Evolutionary conservation across 2,113 vertebrate genomes (phyloP).

Genomic region (Gobio gobio): DNA sequence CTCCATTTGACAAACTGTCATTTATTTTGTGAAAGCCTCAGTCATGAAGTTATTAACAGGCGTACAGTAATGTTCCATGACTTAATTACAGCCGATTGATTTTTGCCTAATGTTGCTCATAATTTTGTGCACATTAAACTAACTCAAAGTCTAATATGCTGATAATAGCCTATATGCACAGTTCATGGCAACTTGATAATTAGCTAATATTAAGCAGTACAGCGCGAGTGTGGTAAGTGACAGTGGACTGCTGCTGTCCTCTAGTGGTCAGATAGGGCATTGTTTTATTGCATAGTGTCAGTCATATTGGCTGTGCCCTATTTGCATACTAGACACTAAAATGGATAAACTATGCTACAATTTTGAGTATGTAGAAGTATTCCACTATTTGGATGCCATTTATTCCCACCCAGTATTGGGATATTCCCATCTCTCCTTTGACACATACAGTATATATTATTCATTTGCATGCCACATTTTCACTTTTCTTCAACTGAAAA

Average conservation of each 20-base stretch:
- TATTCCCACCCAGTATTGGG: not conserved
- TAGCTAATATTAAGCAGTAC: not conserved
- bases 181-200: constrained; percentile 5
- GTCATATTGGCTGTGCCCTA: not conserved
- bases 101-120: not conserved
- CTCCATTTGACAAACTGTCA: not conserved
- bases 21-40: not conserved
- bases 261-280: constrained; percentile 18
- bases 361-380: not conserved
- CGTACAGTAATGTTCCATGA: not conserved
- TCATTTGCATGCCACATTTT: not conserved
- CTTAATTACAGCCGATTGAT: not conserved
- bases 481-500: not conserved
- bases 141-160: not conserved
- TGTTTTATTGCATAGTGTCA: not conserved
- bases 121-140: not conserved
- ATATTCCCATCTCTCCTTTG: not conserved
- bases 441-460: no score
- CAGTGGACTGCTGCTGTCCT: not conserved
- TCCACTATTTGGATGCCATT: not conserved
- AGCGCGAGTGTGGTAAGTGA: not conserved
- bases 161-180: not conserved
- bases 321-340: not conserved
- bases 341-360: not conserved
- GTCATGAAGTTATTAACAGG: not conserved